phyloP scores from a whole-genome alignment of 1,140 invertebrate species.

The Drosophila ambigua region DNA sequence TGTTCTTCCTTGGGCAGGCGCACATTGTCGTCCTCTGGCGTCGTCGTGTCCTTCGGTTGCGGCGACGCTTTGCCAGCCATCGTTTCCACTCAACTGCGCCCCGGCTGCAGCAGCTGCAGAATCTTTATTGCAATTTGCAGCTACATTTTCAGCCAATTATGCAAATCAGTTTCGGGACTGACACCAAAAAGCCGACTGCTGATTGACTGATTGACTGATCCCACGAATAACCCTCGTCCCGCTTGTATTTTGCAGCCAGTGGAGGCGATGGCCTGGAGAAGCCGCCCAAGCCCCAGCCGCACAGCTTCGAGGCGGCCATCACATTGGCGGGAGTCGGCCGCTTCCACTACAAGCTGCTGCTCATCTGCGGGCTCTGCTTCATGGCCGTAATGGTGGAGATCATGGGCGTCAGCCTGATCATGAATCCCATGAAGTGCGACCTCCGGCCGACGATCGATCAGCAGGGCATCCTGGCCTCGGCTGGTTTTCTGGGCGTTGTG shows the following conservation, averaged over 20 bases:
- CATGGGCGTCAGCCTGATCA: slow-evolving; percentile 72
- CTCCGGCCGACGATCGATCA: slow-evolving; percentile 86
- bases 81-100: not conserved
- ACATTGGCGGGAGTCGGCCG: slow-evolving; percentile 60
- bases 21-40: slow-evolving; percentile 40
- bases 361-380: slow-evolving; percentile 73
- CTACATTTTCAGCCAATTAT: slow-evolving; percentile 13
- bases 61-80: slow-evolving; percentile 26
- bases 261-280: slow-evolving; percentile 24
- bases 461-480: slow-evolving; percentile 88
- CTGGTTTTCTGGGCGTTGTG: slow-evolving; percentile 88
- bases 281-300: not conserved
- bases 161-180: not conserved
- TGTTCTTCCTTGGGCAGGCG: slow-evolving; percentile 55
- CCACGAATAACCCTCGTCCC: no score
- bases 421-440: slow-evolving; percentile 85
- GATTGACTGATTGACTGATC: slow-evolving; percentile 1
- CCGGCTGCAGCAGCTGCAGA: not conserved
- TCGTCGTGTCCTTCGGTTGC: not conserved
- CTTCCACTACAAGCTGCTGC: slow-evolving; percentile 69
- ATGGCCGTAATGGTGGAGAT: slow-evolving; percentile 80
- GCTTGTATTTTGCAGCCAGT: slow-evolving; percentile 8
- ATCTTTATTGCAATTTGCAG: slow-evolving; percentile 1
- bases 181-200: not conserved
- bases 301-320: slow-evolving; percentile 86